Conservation (phyloP, 2,797 vertebrate species). For the Botia kubotai region DNA sequence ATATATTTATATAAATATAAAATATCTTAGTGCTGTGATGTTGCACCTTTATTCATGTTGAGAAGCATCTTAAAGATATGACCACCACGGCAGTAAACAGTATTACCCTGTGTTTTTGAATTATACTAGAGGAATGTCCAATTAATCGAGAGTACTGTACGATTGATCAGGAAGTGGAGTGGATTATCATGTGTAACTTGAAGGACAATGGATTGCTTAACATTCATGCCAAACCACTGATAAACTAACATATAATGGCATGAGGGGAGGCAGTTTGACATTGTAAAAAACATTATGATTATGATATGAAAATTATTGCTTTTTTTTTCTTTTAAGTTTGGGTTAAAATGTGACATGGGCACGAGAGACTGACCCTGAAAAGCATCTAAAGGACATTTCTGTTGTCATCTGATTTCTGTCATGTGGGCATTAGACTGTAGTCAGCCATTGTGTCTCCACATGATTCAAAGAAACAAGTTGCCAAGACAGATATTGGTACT, state of each 20-base stretch:
- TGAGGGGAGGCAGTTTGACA: neutral
- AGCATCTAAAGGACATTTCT: neutral
- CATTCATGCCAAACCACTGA: neutral
- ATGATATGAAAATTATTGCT: neutral
- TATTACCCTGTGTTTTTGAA: neutral
- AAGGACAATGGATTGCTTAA: neutral
- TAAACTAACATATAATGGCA: neutral
- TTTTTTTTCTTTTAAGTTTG: neutral
- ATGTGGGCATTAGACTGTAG: neutral
- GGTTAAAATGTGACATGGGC: neutral
- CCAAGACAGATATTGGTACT: neutral
- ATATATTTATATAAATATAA: no score
- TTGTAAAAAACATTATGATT: no score
- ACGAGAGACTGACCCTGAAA: neutral
- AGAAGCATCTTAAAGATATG: neutral
- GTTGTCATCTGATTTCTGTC: neutral
- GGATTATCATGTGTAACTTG: neutral
- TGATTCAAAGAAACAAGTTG: slow-evolving; percentile 20
- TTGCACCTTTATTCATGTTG: neutral
- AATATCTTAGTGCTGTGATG: neutral
- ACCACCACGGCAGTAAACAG: neutral
- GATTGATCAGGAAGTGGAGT: neutral
- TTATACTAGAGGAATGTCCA: neutral
- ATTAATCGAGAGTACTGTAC: neutral
- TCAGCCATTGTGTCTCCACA: neutral